phyloP scores from a whole-genome alignment of 2,113 vertebrate genomes.

The Clupea harengus region DNA sequence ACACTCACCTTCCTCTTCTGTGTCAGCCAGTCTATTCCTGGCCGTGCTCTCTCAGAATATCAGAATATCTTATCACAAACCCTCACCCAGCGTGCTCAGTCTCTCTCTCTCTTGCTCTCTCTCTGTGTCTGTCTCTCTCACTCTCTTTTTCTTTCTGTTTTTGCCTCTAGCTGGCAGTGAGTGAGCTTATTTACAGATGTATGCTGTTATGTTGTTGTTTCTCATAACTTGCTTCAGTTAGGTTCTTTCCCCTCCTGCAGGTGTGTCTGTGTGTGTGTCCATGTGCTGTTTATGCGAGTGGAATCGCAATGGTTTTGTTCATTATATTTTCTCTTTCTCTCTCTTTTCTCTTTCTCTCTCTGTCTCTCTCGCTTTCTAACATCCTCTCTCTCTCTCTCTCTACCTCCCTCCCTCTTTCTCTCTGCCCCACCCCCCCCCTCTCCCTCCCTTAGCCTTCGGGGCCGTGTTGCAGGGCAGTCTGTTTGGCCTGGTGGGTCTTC shows the following conservation, averaged over 20 bases:
- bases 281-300: too few relatives aligned
- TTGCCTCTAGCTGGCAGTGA: too few relatives aligned
- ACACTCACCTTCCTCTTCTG: too few relatives aligned
- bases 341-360: background rate
- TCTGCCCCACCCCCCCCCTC: background rate
- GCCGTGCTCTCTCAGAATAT: background rate
- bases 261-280: too few relatives aligned
- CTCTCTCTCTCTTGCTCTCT: background rate
- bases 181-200: too few relatives aligned
- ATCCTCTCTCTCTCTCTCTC: background rate
- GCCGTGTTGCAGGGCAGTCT: constrained; percentile 87
- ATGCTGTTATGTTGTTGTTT: too few relatives aligned
- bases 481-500: constrained; percentile 83
- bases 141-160: background rate
- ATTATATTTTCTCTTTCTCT: background rate
- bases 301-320: too few relatives aligned
- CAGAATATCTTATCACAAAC: background rate
- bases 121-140: background rate
- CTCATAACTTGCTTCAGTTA: too few relatives aligned
- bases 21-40: background rate
- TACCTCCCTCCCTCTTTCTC: background rate
- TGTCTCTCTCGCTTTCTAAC: background rate
- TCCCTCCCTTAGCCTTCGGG: constrained; percentile 73
- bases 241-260: too few relatives aligned
- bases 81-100: background rate